A percentile compares a stretch with the other conserved stretches of the same genome.
These are phyloP conservation scores for Acleris cristana DNA, from an alignment of 2,888 invertebrate species.

Conservation along the genomic window DNA sequence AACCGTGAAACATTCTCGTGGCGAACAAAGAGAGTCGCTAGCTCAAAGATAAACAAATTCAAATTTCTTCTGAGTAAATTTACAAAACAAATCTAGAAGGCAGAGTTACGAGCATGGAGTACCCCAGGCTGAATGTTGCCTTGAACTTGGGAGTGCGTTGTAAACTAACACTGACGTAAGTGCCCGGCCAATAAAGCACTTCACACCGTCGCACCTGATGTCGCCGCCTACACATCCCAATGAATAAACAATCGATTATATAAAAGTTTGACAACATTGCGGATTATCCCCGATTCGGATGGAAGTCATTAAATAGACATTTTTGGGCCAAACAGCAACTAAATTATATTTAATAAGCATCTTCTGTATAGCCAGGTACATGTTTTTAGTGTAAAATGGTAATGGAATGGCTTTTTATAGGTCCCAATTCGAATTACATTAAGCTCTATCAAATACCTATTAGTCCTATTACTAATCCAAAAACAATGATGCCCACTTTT, in stretches of 20 bases:
- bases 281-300: slow-evolving; percentile 29
- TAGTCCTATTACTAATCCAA: background rate
- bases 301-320: slow-evolving; percentile 44
- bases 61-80: slow-evolving; percentile 20
- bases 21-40: slow-evolving; percentile 8
- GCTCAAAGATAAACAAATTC: slow-evolving; percentile 8
- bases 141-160: slow-evolving; percentile 73
- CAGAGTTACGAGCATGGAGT: slow-evolving; percentile 40
- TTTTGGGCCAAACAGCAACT: slow-evolving; percentile 37
- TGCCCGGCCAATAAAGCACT: slow-evolving; percentile 70
- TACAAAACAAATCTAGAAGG: slow-evolving; percentile 36
- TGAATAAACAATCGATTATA: slow-evolving; percentile 47
- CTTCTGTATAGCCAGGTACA: background rate
- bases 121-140: slow-evolving; percentile 54
- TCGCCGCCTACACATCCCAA: slow-evolving; percentile 53
- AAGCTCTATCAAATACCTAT: background rate
- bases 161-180: slow-evolving; percentile 70
- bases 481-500: background rate
- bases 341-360: slow-evolving; percentile 10
- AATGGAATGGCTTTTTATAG: slow-evolving; percentile 21
- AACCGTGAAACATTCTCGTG: slow-evolving; percentile 29
- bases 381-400: slow-evolving; percentile 1
- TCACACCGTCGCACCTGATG: slow-evolving; percentile 59
- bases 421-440: background rate
- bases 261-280: slow-evolving; percentile 36